Evolutionary conservation across 1,140 invertebrate species (phyloP), one percentile per base, ranked within the genome.

Genomic region (Atopsyche davidsoni): DNA sequence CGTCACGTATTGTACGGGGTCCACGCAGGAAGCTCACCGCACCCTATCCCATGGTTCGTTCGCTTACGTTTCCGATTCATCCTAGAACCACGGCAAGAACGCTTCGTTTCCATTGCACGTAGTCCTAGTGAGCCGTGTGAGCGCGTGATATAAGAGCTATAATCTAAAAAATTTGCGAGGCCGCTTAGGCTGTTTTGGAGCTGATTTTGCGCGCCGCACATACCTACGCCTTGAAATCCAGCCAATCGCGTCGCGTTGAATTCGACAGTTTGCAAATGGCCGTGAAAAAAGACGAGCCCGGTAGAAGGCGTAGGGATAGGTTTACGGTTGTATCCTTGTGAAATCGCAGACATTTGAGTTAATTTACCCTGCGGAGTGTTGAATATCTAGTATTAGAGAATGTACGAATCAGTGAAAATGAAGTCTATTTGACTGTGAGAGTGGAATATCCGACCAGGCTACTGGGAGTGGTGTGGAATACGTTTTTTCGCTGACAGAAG

Each of bases 201-300:
- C 19, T 39, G 2, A 2, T 16, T 17, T 2, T 10, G 17, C 36
- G 36, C 16, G 11, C 2, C n/a, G 4, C 13, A 18, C 14, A 32
- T 7, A 36, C 34, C 31, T 41, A 49, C 38, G 54, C 46, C 54
- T 56, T 60, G 55, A 60, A 63, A 46, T 61, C 57, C 62, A 55
- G 63, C 70, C 69, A 73, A 73, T 73, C 61, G 64, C 59, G 60
- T 60, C 57, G 51, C 59, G 64, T 64, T 60, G 66, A 65, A 62
- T 70, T 71, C 70, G 68, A 69, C 69, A 71, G 70, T 73, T 71
- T 73, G 70, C 70, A 73, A 71, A 73, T 73, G 70, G 70, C 68
- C 68, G 70, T 70, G 67, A 69, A 70, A 68, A 70, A 65, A 66
- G 68, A 64, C 56, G 66, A 67, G 61, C 66, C 67, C 64, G 64